phyloP scores from a whole-genome alignment of 2,113 vertebrate genomes.

The Numenius arquata region DNA sequence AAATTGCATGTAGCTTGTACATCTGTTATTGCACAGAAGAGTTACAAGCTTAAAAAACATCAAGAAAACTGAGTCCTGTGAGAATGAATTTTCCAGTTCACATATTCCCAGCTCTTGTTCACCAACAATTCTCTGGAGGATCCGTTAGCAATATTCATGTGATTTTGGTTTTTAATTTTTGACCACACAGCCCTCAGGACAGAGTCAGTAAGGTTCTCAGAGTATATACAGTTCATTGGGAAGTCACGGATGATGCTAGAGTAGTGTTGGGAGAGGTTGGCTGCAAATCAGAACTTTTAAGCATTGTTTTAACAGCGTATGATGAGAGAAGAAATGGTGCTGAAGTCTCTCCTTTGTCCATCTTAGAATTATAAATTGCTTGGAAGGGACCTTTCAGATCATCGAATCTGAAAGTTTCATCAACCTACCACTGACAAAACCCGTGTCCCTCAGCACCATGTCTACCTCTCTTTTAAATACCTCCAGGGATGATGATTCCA shows the following conservation, averaged over 20 bases:
- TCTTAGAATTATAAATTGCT: background rate
- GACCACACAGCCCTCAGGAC: background rate
- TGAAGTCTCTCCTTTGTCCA: background rate
- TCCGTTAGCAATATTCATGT: background rate
- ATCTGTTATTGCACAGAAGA: background rate
- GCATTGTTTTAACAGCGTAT: background rate
- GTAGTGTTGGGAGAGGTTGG: background rate
- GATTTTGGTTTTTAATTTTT: background rate
- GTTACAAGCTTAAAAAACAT: background rate
- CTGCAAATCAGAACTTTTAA: background rate
- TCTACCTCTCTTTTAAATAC: background rate
- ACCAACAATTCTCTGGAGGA: background rate
- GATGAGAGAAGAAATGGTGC: background rate
- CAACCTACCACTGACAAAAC: background rate
- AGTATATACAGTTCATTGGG: background rate
- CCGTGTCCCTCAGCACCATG: background rate
- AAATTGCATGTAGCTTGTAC: background rate
- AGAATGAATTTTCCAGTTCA: slow-evolving; percentile 13
- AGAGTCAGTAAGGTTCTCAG: background rate
- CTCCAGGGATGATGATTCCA: background rate
- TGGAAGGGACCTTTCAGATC: background rate
- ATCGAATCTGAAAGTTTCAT: background rate
- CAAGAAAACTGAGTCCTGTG: background rate
- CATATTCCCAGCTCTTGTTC: background rate
- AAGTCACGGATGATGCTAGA: background rate